Percentiles rank a stretch among this genome's conserved stretches.
Conservation (phyloP, 1,140 invertebrate genomes). For the Telenomus remus region DNA sequence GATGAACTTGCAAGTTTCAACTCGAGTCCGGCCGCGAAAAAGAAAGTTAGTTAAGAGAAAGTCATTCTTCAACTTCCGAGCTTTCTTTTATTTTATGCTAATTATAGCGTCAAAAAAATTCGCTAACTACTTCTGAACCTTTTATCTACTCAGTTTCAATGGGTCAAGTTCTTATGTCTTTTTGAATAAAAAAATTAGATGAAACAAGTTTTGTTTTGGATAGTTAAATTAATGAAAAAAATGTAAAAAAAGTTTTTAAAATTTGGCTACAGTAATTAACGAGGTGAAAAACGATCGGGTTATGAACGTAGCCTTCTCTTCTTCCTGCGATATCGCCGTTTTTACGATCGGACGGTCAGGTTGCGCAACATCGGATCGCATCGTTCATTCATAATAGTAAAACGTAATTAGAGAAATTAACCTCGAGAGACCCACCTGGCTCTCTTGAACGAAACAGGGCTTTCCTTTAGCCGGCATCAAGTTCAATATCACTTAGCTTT, state of each 20-base stretch:
- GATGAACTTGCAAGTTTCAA: slow-evolving; percentile 55
- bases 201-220: background rate
- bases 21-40: slow-evolving; percentile 48
- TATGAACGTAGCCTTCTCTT: too few relatives aligned
- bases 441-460: slow-evolving; percentile 55
- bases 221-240: too few relatives aligned
- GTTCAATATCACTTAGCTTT: slow-evolving; percentile 75
- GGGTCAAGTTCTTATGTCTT: background rate
- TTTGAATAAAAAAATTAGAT: too few relatives aligned
- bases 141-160: too few relatives aligned
- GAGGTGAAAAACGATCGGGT: too few relatives aligned
- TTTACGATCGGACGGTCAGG: slow-evolving; percentile 47
- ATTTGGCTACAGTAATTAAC: too few relatives aligned
- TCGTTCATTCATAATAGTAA: slow-evolving; percentile 61
- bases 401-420: slow-evolving; percentile 62
- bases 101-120: slow-evolving; percentile 8
- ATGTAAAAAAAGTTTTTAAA: too few relatives aligned
- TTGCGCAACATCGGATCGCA: slow-evolving; percentile 50
- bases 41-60: slow-evolving; percentile 61
- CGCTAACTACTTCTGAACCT: background rate
- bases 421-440: slow-evolving; percentile 63
- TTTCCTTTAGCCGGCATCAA: slow-evolving; percentile 68
- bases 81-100: slow-evolving; percentile 35
- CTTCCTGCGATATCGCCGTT: slow-evolving; percentile 1
- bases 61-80: slow-evolving; percentile 52